Evolutionary conservation across 2,113 vertebrate species (phyloP), one percentile per base, ranked within the genome.

Genomic region (Cisticola juncidis): DNA sequence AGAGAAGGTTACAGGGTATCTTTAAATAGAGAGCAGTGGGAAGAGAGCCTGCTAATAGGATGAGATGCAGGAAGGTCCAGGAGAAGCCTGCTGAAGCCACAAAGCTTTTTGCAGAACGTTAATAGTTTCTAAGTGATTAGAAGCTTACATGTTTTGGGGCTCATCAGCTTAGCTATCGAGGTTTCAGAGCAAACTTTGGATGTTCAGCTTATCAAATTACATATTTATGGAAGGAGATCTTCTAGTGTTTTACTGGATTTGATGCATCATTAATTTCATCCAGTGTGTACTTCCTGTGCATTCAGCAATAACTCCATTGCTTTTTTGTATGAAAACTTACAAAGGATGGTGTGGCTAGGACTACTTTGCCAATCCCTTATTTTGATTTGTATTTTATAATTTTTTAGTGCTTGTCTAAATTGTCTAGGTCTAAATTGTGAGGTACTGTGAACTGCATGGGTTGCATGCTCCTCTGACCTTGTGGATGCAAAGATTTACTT

Each of bases 21-120:
- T 92, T 92, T 95, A 88, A 91, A 86, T 69, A 88, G 74, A 82
- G 92, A 92, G 56, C 68, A 40, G 48, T 68, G 77, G 69, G 69
- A 96, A 81, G 83, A 61, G 68, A 74, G 44, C 40, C 44, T 78
- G 65, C 65, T 96, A 28, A 83, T 84, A 69, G 90, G 86, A 83
- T 92, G 86, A 90, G 84, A 71, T 48, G 35, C 1, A 7, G 90
- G 26, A 50, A 80, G 45, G 82, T 83, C 86, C 68, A 36, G 85
- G 26, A 79, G 74, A 9, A 92, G 58, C 38, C 57, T 69, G 16
- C 70, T 70, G 88, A 48, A 83, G 60, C 56, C 91, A n/a, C 38
- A 70, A 28, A 86, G 91, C 74, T 90, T 94, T 93, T 35, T 93
- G 88, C 62, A 83, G 69, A 79, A 81, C 6, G 2, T 56, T 64